phyloP scores from a whole-genome alignment of 2,888 invertebrate species.

The Cotesia congregata region DNA sequence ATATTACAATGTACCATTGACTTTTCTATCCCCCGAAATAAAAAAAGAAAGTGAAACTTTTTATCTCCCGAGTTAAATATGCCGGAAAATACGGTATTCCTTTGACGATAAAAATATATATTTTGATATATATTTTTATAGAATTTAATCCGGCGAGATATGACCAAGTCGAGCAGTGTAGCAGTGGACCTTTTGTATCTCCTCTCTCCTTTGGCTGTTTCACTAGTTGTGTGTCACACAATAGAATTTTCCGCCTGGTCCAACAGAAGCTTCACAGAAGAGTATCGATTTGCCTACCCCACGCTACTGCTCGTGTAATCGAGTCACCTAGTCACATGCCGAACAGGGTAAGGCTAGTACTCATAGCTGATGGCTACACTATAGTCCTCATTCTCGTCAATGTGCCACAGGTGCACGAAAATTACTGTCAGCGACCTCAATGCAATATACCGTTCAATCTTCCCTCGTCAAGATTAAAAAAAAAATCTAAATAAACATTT shows the following conservation, averaged over 20 bases:
- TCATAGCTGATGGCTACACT: background rate
- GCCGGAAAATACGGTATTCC: background rate
- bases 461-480: background rate
- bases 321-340: no score
- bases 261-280: constrained; percentile 22
- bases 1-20: no score
- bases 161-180: background rate
- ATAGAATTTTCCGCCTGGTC: constrained; percentile 35
- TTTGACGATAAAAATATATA: background rate
- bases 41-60: background rate
- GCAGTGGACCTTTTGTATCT: constrained; percentile 1
- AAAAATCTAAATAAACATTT: no score
- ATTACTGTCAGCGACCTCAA: constrained; percentile 12
- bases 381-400: background rate
- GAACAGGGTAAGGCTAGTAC: background rate
- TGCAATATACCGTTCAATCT: constrained; percentile 7
- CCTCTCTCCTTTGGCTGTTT: constrained; percentile 8
- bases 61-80: background rate
- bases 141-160: background rate
- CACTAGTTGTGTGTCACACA: constrained; percentile 27
- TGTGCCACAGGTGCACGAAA: constrained; percentile 33
- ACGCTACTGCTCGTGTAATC: background rate
- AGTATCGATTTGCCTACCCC: constrained; percentile 19
- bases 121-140: background rate
- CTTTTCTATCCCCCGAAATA: no score